Conservation (phyloP, 2,113 vertebrate species). For the Gadus macrocephalus region DNA sequence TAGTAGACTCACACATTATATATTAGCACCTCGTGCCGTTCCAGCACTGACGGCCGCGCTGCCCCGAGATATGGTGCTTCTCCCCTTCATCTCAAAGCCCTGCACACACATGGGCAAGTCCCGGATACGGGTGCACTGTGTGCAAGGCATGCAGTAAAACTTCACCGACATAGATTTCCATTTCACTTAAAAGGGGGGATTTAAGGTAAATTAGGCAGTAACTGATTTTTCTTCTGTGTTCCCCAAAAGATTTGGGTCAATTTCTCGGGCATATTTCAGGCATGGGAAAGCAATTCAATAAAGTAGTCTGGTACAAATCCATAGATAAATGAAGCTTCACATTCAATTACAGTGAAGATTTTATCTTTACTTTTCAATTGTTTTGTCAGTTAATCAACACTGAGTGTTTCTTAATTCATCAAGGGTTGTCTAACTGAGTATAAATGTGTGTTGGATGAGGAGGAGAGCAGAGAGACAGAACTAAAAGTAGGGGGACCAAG, state of each 20-base stretch:
- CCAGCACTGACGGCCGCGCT: constrained; percentile 53
- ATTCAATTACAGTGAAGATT: constrained; percentile 70
- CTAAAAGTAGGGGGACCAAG: neutral
- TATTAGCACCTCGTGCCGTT: constrained; percentile 71
- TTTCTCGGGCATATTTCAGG: constrained; percentile 65
- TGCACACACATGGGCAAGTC: constrained; percentile 3
- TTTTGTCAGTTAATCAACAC: constrained; percentile 66
- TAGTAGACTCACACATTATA: constrained; percentile 72
- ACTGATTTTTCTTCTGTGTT: constrained; percentile 47
- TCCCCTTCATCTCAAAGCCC: neutral
- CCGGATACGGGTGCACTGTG: constrained; percentile 35
- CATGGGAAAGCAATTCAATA: constrained; percentile 65
- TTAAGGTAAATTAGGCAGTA: constrained; percentile 51
- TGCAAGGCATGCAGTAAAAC: constrained; percentile 33
- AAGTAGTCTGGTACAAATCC: constrained; percentile 67
- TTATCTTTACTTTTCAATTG: constrained; percentile 65
- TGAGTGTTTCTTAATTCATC: constrained; percentile 59
- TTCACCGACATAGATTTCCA: constrained; percentile 41
- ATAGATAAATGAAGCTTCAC: constrained; percentile 73
- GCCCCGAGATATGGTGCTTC: constrained; percentile 45
- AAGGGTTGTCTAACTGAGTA: constrained; percentile 42
- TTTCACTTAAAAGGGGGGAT: constrained; percentile 36
- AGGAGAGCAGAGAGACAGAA: constrained; percentile 24
- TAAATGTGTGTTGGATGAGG: constrained; percentile 45
- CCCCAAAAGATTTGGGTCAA: constrained; percentile 54